These are phyloP conservation scores for Gallinago media DNA, from an alignment of 2,113 vertebrate genomes.

Conservation along the genomic window DNA sequence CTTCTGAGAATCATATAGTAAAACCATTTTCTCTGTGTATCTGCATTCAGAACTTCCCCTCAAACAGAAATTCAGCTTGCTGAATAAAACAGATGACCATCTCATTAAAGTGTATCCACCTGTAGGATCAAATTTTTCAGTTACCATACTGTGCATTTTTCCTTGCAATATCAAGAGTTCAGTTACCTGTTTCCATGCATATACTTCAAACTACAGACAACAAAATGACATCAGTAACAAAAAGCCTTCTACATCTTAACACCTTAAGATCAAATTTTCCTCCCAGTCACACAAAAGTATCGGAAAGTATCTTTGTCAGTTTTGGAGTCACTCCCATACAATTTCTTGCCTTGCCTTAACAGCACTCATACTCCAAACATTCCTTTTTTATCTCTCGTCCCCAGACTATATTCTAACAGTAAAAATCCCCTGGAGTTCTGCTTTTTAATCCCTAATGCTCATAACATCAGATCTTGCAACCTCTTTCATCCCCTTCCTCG, in stretches of 20 bases:
- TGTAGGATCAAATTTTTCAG: not conserved
- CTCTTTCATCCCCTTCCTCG: not conserved
- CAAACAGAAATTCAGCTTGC: not conserved
- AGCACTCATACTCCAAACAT: not conserved
- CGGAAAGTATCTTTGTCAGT: not conserved
- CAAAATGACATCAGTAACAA: not conserved
- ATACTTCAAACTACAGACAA: not conserved
- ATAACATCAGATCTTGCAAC: not conserved
- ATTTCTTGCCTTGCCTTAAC: not conserved
- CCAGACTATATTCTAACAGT: not conserved
- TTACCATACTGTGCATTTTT: not conserved
- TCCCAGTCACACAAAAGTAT: not conserved
- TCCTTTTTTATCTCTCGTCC: not conserved
- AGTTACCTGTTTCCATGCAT: not conserved
- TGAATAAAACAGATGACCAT: conserved; percentile 29
- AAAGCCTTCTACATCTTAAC: not conserved
- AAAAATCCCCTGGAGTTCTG: not conserved
- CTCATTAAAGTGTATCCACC: not conserved
- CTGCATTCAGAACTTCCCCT: not conserved
- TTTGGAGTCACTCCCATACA: not conserved
- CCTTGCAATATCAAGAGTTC: not conserved
- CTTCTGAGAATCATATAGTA: not conserved
- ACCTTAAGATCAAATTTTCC: not conserved
- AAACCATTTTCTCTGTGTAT: not conserved
- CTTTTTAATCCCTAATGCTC: not conserved